Evolutionary conservation across 2,888 invertebrate genomes (phyloP).

Genomic region (Aricia artaxerxes): DNA sequence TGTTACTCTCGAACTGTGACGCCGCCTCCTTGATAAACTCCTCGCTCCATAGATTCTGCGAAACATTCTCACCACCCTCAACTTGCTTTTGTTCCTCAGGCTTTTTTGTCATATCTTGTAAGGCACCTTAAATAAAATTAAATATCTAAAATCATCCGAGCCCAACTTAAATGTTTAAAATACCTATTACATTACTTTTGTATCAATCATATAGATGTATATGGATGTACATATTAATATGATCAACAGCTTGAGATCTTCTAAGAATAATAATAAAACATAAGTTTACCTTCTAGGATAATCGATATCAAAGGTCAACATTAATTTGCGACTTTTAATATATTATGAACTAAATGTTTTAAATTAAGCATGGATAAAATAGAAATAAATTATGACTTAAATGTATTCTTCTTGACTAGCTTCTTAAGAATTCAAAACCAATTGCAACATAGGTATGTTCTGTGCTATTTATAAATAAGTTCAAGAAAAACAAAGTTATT

Average conservation of each 20-base stretch:
- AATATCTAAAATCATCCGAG: background rate
- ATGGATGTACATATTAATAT: background rate
- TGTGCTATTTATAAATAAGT: background rate
- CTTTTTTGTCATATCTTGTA: constrained; percentile 73
- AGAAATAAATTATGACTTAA: no score
- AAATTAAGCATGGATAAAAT: background rate
- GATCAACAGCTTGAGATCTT: background rate
- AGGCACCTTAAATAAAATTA: constrained; percentile 77
- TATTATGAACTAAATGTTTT: background rate
- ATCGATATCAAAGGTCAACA: constrained; percentile 1
- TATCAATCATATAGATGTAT: background rate
- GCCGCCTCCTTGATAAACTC: constrained; percentile 87
- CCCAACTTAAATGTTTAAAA: constrained; percentile 10
- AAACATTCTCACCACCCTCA: constrained; percentile 45
- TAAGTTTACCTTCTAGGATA: background rate
- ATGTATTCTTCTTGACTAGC: background rate
- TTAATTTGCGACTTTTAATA: background rate
- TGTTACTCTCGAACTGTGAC: constrained; percentile 85
- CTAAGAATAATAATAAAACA: background rate
- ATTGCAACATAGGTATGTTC: background rate
- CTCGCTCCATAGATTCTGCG: constrained; percentile 84
- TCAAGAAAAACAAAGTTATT: constrained; percentile 8
- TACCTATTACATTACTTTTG: no score
- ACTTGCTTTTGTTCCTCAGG: constrained; percentile 45
- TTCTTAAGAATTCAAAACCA: background rate